Evolutionary conservation across 1,140 invertebrate genomes (phyloP).

Genomic region (Halotydeus destructor): DNA sequence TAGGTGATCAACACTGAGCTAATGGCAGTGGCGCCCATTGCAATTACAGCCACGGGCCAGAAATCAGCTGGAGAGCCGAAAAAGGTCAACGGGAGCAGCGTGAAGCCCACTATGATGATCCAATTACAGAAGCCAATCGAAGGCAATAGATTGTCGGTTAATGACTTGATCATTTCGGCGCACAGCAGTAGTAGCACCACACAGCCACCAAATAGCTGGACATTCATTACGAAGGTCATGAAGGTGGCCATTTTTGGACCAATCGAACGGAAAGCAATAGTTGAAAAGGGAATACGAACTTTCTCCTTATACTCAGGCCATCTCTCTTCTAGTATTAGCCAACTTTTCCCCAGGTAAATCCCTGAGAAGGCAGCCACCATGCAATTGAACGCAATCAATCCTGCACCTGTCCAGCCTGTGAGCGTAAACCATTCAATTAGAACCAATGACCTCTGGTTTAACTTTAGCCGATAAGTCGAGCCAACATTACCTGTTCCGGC

Average conservation of each 20-base stretch:
- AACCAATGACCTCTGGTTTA: no score
- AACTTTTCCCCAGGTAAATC: constrained; percentile 8
- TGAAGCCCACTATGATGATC: constrained; percentile 36
- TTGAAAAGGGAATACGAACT: constrained; percentile 9
- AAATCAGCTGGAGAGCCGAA: constrained; percentile 49
- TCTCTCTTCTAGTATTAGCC: constrained; percentile 12
- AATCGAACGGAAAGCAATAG: constrained; percentile 6
- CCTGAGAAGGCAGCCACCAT: constrained; percentile 1
- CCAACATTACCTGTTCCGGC: no score
- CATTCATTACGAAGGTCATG: constrained; percentile 22
- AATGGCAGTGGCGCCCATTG: constrained; percentile 1
- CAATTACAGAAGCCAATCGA: constrained; percentile 33
- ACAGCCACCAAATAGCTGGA: constrained; percentile 42
- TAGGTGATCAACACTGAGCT: constrained; percentile 2
- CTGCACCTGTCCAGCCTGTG: constrained; percentile 11
- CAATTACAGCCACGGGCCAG: constrained; percentile 23
- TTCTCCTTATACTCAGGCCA: constrained; percentile 7
- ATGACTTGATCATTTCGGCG: constrained; percentile 35
- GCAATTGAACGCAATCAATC: constrained; percentile 6
- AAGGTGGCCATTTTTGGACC: constrained; percentile 3
- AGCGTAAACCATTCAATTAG: neutral
- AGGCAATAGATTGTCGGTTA: constrained; percentile 27
- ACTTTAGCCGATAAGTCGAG: no score
- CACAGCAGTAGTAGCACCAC: constrained; percentile 45
- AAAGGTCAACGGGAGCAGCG: constrained; percentile 39